A percentile compares a stretch with the other conserved stretches of the same genome.
Conservation (phyloP, 2,888 invertebrate genomes). For the Nymphalis polychloros region DNA sequence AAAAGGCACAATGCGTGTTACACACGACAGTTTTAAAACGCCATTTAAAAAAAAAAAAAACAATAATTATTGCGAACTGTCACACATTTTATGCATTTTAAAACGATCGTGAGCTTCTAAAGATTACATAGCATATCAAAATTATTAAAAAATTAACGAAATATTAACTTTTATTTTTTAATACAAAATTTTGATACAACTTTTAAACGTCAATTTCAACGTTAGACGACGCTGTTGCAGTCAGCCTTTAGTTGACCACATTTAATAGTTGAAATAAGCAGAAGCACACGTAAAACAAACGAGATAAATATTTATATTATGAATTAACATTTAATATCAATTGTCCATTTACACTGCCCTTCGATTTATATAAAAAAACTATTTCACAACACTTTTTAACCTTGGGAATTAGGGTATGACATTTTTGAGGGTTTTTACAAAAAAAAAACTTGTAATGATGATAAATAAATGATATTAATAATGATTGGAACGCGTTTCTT, state of each 20-base stretch:
- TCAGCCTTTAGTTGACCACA: constrained; percentile 20
- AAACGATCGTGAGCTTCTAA: constrained; percentile 22
- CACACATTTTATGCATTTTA: not conserved
- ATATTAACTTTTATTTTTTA: not conserved
- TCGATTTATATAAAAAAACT: constrained; percentile 17
- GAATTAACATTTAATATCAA: constrained; percentile 24
- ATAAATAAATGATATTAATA: too few relatives aligned
- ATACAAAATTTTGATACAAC: not conserved
- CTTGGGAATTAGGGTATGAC: constrained; percentile 3
- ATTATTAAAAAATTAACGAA: not conserved
- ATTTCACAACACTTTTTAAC: constrained; percentile 20
- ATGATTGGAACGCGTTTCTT: too few relatives aligned
- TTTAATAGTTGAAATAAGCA: constrained; percentile 24
- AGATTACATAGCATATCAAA: constrained; percentile 26
- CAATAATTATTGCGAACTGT: not conserved
- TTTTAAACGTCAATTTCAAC: not conserved
- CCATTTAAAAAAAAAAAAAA: not conserved
- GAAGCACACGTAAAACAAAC: constrained; percentile 26
- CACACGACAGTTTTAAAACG: constrained; percentile 14
- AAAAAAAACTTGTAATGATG: too few relatives aligned
- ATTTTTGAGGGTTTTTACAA: too few relatives aligned
- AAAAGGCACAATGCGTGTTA: constrained; percentile 26
- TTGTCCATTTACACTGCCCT: constrained; percentile 32
- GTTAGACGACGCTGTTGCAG: constrained; percentile 8
- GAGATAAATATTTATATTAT: constrained; percentile 24